Evolutionary conservation across 2,797 vertebrate species (phyloP).

Genomic region (Danio kyathit): DNA sequence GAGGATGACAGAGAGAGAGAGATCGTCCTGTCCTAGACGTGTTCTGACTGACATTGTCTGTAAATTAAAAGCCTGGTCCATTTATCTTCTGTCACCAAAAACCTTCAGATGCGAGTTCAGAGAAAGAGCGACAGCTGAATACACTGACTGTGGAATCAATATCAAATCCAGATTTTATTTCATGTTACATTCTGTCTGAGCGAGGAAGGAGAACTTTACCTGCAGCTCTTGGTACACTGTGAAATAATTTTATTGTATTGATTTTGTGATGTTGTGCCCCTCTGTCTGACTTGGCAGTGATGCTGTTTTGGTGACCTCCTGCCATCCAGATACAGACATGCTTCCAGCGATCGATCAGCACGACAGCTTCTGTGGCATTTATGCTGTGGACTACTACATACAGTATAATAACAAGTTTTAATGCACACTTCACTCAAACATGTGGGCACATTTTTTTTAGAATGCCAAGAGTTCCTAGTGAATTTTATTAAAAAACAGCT

Average conservation of each 20-base stretch:
- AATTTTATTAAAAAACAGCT: too few relatives aligned
- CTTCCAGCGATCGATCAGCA: neutral
- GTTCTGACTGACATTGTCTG: constrained; percentile 6
- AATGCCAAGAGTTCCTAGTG: too few relatives aligned
- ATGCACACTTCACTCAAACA: neutral
- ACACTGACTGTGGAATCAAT: constrained; percentile 4
- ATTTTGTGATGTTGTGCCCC: constrained; percentile 22
- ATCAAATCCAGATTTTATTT: constrained; percentile 17
- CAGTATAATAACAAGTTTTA: neutral
- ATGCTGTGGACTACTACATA: neutral
- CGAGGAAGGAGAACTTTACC: neutral
- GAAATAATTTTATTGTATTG: constrained; percentile 23
- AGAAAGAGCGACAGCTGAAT: neutral
- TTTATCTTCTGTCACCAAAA: constrained; percentile 20
- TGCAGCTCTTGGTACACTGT: neutral
- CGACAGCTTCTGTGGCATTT: neutral
- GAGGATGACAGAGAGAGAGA: neutral
- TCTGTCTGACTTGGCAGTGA: constrained; percentile 19
- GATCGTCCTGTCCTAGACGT: constrained; percentile 9
- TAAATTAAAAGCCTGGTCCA: constrained; percentile 24
- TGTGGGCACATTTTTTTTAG: neutral
- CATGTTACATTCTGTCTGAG: neutral
- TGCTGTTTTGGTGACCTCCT: constrained; percentile 24
- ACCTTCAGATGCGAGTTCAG: constrained; percentile 16
- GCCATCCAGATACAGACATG: constrained; percentile 8